phyloP scores from a whole-genome alignment of 2,888 invertebrate species.

The Caenorhabditis sinica region DNA sequence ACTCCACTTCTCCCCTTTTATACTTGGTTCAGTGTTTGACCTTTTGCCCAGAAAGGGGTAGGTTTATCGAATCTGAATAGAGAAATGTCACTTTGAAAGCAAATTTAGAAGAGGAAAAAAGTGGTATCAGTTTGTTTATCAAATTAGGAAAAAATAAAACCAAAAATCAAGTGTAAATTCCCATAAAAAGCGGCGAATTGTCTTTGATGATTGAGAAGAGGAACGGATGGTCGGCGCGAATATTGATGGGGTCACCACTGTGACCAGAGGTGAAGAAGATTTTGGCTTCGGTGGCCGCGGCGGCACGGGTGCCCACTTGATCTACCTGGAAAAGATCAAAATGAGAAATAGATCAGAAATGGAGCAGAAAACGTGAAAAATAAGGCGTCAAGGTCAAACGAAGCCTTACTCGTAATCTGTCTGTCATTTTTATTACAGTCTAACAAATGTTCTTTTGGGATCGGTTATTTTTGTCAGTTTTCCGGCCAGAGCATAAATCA shows the following conservation, averaged over 20 bases:
- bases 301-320: slow-evolving; percentile 76
- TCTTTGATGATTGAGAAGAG: slow-evolving; percentile 67
- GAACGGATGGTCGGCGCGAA: slow-evolving; percentile 77
- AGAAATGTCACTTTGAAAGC: slow-evolving; percentile 15
- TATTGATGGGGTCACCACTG: slow-evolving; percentile 31
- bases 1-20: neutral
- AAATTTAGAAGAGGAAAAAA: slow-evolving; percentile 1
- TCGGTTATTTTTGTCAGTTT: too few species aligned
- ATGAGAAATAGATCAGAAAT: neutral
- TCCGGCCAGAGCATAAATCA: too few species aligned
- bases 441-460: too few species aligned
- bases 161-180: slow-evolving; percentile 39
- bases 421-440: too few species aligned
- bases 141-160: neutral
- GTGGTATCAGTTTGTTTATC: neutral
- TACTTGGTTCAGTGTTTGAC: slow-evolving; percentile 4
- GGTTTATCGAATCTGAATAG: neutral
- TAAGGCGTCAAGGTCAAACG: too few species aligned
- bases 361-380: too few species aligned
- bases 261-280: slow-evolving; percentile 33
- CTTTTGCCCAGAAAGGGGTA: neutral
- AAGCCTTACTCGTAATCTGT: too few species aligned
- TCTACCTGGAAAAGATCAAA: slow-evolving; percentile 69
- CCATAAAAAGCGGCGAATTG: slow-evolving; percentile 63
- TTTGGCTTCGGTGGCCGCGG: slow-evolving; percentile 74